Conservation (phyloP, 2,888 invertebrate species). For the Heliconius cydno region DNA sequence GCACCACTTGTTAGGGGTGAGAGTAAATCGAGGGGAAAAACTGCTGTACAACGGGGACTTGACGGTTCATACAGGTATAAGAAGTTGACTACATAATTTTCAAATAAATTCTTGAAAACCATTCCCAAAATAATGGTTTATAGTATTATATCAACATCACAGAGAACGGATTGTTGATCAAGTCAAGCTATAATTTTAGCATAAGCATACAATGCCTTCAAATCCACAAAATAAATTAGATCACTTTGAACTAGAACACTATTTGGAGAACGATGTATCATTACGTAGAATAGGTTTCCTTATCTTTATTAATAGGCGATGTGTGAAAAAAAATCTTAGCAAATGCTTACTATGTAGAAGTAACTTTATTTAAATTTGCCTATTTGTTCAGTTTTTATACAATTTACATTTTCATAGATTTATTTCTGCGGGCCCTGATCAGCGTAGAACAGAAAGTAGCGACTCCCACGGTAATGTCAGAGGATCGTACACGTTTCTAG, state of each 20-base stretch:
- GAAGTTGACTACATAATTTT: constrained; percentile 3
- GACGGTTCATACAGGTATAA: constrained; percentile 88
- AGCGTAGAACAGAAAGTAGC: constrained; percentile 88
- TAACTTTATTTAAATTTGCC: neutral
- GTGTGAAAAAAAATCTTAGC: no score
- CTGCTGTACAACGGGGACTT: constrained; percentile 87
- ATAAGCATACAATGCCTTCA: no score
- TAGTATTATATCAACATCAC: neutral
- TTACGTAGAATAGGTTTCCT: no score
- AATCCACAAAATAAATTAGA: no score
- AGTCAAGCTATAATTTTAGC: neutral
- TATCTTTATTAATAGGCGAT: no score
- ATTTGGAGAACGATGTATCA: no score
- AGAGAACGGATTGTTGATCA: neutral
- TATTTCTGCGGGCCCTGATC: constrained; percentile 90
- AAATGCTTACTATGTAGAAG: no score
- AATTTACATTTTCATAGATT: constrained; percentile 74
- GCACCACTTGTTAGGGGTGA: constrained; percentile 85
- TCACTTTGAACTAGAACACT: no score
- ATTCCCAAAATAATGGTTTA: no score
- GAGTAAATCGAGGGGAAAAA: constrained; percentile 86
- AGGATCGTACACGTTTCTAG: constrained; percentile 90
- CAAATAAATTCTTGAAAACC: no score
- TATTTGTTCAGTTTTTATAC: neutral
- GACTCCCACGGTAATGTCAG: constrained; percentile 88